Conservation (phyloP, 2,888 invertebrate species). For the Phortica magna region DNA sequence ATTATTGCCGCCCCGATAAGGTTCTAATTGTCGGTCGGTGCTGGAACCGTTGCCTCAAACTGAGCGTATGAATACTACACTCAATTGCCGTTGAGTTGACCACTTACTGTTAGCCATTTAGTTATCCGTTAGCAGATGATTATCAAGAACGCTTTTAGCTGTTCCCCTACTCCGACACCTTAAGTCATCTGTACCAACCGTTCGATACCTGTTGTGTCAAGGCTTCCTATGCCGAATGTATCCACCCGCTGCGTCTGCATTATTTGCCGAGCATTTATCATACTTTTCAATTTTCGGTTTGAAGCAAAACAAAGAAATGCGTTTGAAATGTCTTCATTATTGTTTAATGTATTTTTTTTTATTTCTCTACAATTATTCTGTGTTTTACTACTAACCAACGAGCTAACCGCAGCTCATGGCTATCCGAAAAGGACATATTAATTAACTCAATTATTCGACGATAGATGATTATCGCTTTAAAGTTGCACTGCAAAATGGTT, state of each 20-base stretch:
- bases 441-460: too few species aligned
- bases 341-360: too few species aligned
- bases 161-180: not conserved
- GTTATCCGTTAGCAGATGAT: constrained; percentile 43
- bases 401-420: too few species aligned
- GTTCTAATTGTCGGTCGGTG: constrained; percentile 66
- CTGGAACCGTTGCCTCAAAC: constrained; percentile 1
- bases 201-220: not conserved
- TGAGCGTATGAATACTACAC: too few species aligned
- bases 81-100: too few species aligned
- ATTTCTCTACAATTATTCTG: too few species aligned
- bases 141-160: constrained; percentile 19
- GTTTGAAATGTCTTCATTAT: too few species aligned
- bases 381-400: too few species aligned
- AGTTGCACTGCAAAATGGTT: too few species aligned
- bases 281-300: constrained; percentile 17
- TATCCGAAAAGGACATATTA: too few species aligned
- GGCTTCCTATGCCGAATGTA: not conserved
- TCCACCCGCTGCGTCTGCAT: constrained; percentile 58
- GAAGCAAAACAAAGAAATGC: too few species aligned
- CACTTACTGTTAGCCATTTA: not conserved
- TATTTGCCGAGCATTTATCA: constrained; percentile 55
- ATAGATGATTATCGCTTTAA: too few species aligned
- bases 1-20: constrained; percentile 72
- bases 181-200: constrained; percentile 12